A percentile compares a stretch with the other conserved stretches of the same genome.
These are phyloP conservation scores for Neodon shergylaensis DNA, from an alignment of 2,113 vertebrate genomes.

Conservation along the genomic window DNA sequence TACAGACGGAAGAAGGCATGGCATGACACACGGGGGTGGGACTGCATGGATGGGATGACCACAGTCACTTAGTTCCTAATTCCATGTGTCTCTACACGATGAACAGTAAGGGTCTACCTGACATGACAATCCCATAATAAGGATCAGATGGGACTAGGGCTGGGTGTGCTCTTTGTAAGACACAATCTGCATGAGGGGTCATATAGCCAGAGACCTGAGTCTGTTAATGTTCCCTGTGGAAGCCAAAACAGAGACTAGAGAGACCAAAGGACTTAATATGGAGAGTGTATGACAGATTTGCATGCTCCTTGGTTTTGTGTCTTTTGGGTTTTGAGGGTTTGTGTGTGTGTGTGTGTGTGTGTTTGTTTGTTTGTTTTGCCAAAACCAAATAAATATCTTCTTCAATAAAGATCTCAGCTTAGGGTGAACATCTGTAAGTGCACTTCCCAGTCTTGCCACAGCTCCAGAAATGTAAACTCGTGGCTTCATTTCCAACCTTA, in stretches of 20 bases:
- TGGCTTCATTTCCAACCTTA: neutral
- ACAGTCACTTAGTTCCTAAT: neutral
- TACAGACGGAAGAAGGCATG: too few relatives aligned
- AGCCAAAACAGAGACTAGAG: neutral
- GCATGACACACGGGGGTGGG: neutral
- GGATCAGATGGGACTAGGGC: neutral
- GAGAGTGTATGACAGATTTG: neutral
- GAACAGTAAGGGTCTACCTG: neutral
- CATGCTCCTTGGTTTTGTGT: neutral
- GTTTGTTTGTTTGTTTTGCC: neutral
- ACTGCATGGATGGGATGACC: neutral
- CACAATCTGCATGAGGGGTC: accelerated
- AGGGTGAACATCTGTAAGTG: neutral
- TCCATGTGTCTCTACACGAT: neutral
- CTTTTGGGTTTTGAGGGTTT: neutral
- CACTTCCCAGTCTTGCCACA: neutral
- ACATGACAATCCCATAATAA: neutral
- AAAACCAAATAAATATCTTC: neutral
- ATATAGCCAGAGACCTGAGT: neutral
- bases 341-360: neutral
- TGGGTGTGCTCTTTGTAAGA: neutral
- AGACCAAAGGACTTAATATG: neutral
- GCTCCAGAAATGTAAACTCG: neutral
- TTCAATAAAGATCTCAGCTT: neutral
- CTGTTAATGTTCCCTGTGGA: neutral